Base-by-base conservation (phyloP, 2,113 vertebrate genomes). In the Progne subis region DNA sequence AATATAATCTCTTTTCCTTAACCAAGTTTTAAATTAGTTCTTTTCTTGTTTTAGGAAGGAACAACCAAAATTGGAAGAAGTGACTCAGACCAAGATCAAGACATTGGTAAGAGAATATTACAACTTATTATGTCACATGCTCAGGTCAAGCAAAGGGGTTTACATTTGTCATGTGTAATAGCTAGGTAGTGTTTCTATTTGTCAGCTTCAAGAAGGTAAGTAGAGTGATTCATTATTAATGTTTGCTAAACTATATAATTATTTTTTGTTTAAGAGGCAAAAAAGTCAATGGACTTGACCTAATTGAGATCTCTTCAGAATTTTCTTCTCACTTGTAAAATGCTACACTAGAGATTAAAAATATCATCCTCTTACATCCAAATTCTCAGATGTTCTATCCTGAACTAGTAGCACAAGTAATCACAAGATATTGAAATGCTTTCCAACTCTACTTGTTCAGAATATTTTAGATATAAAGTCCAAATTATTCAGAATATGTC, bases 1-100 rank as follows among this genome's bases (percentile, higher is more conserved):
- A 21, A 23, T 69, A 9, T 56, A 47, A 34, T n/a, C 20, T 16
- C 24, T 19, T 65, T 85, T 32, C 46, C 25, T 9, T 49, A 77
- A 80, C 28, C 3, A 7, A 32, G 16, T 61, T 86, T 72, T 88
- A 77, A 87, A 89, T 77, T 57, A 18, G 0, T 70, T 90, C 2
- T 89, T 90, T 82, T 79, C 41, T 87, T 78, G 6, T 47, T 97
- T 91, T 96, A 99, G 99, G 99, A 99, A 96, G 99, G 99, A 94
- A 97, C 98, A 79, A 99, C 99, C 81, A 98, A 97, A 97, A 99
- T 99, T 86, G 99, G 99, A 97, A 98, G 98, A 93, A 98, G 97
- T 87, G 98, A 98, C 80, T 98, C 98, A 79, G 97, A 98, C 52
- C 97, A 98, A 93, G 99, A 99, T 75, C 98, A 99, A 69, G 98